These are phyloP conservation scores for Gasterosteus nipponicus DNA, from an alignment of 2,113 vertebrate genomes.

Conservation along the genomic window DNA sequence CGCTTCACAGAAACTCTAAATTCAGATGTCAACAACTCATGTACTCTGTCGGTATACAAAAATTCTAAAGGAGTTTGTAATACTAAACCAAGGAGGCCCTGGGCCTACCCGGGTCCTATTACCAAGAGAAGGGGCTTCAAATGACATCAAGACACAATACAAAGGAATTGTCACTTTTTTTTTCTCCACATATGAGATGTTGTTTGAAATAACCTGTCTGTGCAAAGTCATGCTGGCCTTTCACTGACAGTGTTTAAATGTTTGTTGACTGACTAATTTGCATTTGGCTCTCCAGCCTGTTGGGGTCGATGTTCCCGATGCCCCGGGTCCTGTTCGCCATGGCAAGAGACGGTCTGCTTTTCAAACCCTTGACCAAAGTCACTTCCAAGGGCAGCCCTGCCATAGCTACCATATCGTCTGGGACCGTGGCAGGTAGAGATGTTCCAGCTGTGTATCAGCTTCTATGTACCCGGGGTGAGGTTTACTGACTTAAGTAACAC, in stretches of 20 bases:
- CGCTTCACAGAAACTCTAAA: no score
- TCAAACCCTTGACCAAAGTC: slow-evolving; percentile 82
- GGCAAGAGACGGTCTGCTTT: slow-evolving; percentile 88
- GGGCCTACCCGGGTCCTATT: no score
- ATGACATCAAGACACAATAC: not conserved
- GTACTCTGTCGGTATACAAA: no score
- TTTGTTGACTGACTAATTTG: not conserved
- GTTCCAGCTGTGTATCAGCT: not conserved
- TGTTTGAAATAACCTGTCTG: not conserved
- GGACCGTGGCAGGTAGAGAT: slow-evolving; percentile 83
- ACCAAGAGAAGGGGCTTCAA: not conserved
- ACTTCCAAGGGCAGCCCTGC: slow-evolving; percentile 83
- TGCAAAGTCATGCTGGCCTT: not conserved
- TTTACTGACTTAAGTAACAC: not conserved
- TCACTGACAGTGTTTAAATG: not conserved
- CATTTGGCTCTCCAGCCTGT: slow-evolving; percentile 77
- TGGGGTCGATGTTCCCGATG: slow-evolving; percentile 91
- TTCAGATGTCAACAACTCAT: no score
- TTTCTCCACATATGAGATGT: not conserved
- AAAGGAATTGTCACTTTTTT: not conserved
- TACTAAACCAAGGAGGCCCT: no score
- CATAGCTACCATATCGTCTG: slow-evolving; percentile 84
- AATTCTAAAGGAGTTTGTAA: no score
- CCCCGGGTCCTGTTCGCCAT: slow-evolving; percentile 91
- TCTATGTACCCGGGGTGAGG: not conserved